phyloP scores from a whole-genome alignment of 2,888 invertebrate genomes.

The Nomada hirtipes region DNA sequence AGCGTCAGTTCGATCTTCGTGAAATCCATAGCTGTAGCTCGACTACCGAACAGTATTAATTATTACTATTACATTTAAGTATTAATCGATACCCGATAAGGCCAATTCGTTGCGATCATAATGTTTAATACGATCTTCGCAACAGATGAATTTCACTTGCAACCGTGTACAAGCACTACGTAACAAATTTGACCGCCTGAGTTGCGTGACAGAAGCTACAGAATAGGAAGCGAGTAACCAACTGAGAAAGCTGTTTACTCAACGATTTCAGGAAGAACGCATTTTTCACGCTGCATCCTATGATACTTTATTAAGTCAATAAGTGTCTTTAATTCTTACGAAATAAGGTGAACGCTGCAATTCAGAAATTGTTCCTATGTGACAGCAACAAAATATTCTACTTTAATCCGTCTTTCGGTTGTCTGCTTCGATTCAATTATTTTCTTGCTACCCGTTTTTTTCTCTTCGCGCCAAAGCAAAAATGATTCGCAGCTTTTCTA shows the following conservation, averaged over 20 bases:
- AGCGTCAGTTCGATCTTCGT: slow-evolving; percentile 8
- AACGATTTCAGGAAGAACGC: slow-evolving; percentile 18
- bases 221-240: not conserved
- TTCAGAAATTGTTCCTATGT: not conserved
- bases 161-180: not conserved
- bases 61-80: not conserved
- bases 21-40: slow-evolving; percentile 20
- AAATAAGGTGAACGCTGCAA: not conserved
- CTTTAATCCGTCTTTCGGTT: not conserved
- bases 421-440: not conserved
- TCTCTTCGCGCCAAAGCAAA: not conserved
- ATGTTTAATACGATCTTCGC: not conserved
- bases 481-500: not conserved
- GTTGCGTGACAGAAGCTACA: slow-evolving; percentile 7
- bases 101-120: not conserved
- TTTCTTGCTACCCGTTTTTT: not conserved
- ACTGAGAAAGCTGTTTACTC: not conserved
- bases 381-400: no score
- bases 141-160: not conserved
- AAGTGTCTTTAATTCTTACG: slow-evolving; percentile 11
- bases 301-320: not conserved
- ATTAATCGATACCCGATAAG: not conserved
- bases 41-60: slow-evolving; percentile 31
- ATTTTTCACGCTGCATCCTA: not conserved
- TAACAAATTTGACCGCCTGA: slow-evolving; percentile 14